phyloP scores from a whole-genome alignment of 2,888 invertebrate genomes.

The Nomada ruficornis region DNA sequence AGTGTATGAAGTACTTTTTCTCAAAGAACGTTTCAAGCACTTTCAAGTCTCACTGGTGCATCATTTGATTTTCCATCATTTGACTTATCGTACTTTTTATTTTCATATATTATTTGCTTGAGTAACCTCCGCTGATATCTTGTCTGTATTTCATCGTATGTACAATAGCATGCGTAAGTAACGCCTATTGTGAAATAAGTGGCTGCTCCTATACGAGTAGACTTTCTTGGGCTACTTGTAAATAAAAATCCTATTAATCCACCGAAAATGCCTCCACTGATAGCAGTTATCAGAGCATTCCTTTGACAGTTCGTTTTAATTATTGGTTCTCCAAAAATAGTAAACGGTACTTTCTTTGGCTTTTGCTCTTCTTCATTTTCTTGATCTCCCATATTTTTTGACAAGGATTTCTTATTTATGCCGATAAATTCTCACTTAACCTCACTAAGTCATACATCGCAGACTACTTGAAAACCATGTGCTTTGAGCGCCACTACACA shows the following conservation, averaged over 20 bases:
- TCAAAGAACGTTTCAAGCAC: background rate
- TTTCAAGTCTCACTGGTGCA: background rate
- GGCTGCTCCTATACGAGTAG: constrained; percentile 75
- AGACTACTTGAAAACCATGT: background rate
- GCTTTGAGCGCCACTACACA: background rate
- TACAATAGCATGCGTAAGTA: constrained; percentile 83
- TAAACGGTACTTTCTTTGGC: background rate
- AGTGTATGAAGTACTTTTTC: background rate
- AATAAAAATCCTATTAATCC: constrained; percentile 90
- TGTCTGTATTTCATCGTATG: background rate
- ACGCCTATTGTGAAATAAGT: constrained; percentile 13
- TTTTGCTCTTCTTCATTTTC: background rate
- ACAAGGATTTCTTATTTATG: background rate
- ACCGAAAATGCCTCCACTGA: constrained; percentile 88
- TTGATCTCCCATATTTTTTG: constrained; percentile 8
- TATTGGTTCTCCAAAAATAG: constrained; percentile 89
- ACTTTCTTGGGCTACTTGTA: constrained; percentile 88
- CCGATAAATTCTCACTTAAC: background rate
- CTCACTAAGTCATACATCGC: background rate
- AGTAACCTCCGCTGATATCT: background rate
- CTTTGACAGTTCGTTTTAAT: constrained; percentile 92
- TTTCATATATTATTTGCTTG: background rate
- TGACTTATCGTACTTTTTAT: background rate
- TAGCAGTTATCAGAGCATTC: constrained; percentile 91
- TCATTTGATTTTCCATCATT: background rate